Evolutionary conservation across 2,113 vertebrate genomes (phyloP).

Genomic region (Coracopsis vasa): DNA sequence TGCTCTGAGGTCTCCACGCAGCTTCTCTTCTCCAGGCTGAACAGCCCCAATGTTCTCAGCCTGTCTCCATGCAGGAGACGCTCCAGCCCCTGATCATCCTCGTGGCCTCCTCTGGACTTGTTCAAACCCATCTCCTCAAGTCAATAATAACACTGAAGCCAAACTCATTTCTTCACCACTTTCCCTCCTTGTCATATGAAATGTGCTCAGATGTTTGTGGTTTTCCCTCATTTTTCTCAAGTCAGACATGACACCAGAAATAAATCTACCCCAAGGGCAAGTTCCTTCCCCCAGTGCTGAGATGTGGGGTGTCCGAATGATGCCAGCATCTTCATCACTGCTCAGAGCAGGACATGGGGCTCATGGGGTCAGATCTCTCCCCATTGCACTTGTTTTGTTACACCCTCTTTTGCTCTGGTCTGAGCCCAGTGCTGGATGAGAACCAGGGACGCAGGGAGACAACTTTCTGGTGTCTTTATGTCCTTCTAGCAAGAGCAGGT

Average conservation of each 20-base stretch:
- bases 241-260: background rate
- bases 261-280: background rate
- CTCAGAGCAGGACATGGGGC: background rate
- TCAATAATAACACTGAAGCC: background rate
- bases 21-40: background rate
- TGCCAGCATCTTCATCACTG: background rate
- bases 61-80: background rate
- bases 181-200: background rate
- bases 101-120: background rate
- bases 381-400: background rate
- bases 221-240: fast-evolving
- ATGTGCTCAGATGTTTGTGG: background rate
- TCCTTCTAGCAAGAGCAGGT: background rate
- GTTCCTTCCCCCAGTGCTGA: background rate
- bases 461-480: background rate
- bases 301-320: no score
- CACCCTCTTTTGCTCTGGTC: background rate
- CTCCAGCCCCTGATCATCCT: background rate
- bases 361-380: background rate
- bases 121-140: background rate
- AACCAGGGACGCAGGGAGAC: background rate
- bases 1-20: no score
- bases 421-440: background rate
- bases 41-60: background rate
- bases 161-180: background rate